Evolutionary conservation across 1,140 invertebrate genomes (phyloP).

Genomic region (Drosophila sulfurigaster): DNA sequence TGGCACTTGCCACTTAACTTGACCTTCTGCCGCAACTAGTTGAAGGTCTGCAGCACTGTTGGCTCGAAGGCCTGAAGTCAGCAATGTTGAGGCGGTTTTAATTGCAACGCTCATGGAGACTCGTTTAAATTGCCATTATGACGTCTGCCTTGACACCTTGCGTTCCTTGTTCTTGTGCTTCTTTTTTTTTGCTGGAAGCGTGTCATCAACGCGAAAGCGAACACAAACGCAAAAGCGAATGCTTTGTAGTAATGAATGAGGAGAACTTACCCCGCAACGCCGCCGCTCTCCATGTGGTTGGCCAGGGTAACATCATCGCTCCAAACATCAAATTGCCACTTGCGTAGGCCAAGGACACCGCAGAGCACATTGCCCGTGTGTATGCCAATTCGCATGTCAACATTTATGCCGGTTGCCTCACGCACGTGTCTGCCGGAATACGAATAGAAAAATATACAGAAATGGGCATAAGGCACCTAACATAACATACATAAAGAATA

Average conservation of each 20-base stretch:
- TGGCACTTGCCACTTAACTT: background rate
- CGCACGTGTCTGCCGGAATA: conserved; percentile 90
- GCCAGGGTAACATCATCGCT: conserved; percentile 98
- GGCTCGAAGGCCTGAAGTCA: background rate
- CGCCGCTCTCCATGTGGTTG: conserved; percentile 98
- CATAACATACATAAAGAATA: conserved; percentile 4
- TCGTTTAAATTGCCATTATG: conserved; percentile 73
- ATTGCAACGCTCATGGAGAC: conserved; percentile 58
- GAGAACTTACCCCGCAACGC: conserved; percentile 94
- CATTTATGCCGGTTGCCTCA: conserved; percentile 94
- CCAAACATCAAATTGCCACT: conserved; percentile 99
- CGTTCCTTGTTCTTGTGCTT: background rate
- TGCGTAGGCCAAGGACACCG: conserved; percentile 97
- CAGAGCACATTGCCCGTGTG: conserved; percentile 97
- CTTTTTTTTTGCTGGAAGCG: conserved; percentile 5
- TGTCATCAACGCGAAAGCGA: conserved; percentile 11
- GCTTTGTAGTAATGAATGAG: background rate
- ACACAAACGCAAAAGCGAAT: no score
- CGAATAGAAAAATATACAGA: background rate
- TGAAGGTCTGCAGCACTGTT: background rate
- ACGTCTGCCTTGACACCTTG: conserved; percentile 32
- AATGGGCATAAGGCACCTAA: no score
- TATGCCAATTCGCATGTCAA: conserved; percentile 98
- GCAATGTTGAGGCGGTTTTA: conserved; percentile 39
- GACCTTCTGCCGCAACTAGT: conserved; percentile 14